Base-by-base conservation (phyloP, 2,888 invertebrate genomes). In the Spatulosminthurus flaviceps region DNA sequence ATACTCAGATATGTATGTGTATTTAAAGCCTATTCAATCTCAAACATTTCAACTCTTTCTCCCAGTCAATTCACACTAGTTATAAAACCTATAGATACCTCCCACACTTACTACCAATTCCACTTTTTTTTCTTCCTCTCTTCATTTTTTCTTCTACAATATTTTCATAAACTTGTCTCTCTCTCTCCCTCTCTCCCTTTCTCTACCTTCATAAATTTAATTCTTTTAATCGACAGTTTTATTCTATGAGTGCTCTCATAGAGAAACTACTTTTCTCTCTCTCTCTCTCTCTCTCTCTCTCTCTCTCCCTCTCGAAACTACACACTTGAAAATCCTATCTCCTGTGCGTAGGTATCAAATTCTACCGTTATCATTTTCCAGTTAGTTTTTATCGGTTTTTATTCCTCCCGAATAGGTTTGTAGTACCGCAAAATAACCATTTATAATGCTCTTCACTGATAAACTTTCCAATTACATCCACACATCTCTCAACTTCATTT, bases 31-130 rank as follows among this genome's bases (percentile, higher is more conserved):
- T 64, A 60, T 76, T 76, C 76, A 76, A 76, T 76, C 76, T 76
- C 76, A 76, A 76, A 76, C 69, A 67, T 76, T 76, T 76, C 76
- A 76, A 69, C 34, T 26, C 26, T 42, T 76, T 64, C 29, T 28
- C 51, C 5, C 74, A 61, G 74, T 76, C 61, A 73, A 76, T 76
- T 76, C 69, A 69, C 66, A 67, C 24, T 42, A 16, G 22, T n/a
- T n/a, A n/a, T n/a, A 51, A 21, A 51, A 24, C 60, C 61, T 26
- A 60, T 60, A 42, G n/a, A 13, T 42, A 11, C 21, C 5, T 51
- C 9, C 11, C 19, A 74, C 28, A n/a, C 21, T 9, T 71, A 2
- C 71, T 71, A 29, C 43, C 21, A 5, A 5, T 24, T 22, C 43
- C 71, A 42, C 24, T 41, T 43, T 4, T 42, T 42, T 42, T 24